Percentiles rank a stretch among this genome's conserved stretches.
Evolutionary conservation across 2,888 invertebrate genomes (phyloP).

Genomic region (Aethes cnicana): DNA sequence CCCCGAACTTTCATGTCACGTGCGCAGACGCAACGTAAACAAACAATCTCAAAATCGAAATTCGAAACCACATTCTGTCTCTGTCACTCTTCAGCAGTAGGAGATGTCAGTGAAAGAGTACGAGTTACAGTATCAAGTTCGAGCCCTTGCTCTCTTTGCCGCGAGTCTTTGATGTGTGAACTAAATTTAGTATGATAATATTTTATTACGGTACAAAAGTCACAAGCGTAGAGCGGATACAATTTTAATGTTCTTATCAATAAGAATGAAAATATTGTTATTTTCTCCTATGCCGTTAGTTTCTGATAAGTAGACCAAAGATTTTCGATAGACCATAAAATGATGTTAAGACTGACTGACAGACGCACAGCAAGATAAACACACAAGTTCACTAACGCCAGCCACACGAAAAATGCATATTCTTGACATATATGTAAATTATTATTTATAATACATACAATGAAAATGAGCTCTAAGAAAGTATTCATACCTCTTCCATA

Average conservation of each 20-base stretch:
- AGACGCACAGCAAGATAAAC: too few relatives aligned
- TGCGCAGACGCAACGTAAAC: constrained; percentile 1
- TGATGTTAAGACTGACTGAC: too few relatives aligned
- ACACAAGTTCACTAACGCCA: too few relatives aligned
- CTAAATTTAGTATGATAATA: constrained; percentile 22
- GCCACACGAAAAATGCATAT: too few relatives aligned
- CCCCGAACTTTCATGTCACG: neutral
- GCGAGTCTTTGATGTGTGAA: constrained; percentile 18
- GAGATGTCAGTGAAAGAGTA: neutral
- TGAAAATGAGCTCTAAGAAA: too few relatives aligned
- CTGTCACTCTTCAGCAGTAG: neutral
- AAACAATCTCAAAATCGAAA: neutral
- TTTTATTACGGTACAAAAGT: neutral
- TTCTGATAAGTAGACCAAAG: too few relatives aligned
- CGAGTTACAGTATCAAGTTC: neutral
- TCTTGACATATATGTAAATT: too few relatives aligned
- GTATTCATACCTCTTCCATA: too few relatives aligned
- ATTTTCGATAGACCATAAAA: too few relatives aligned
- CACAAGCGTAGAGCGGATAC: neutral
- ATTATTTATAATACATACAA: too few relatives aligned
- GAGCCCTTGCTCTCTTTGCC: neutral
- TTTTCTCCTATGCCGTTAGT: too few relatives aligned
- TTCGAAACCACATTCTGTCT: neutral
- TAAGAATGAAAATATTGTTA: neutral
- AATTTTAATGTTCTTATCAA: neutral